A percentile compares a stretch with the other conserved stretches of the same genome.
Evolutionary conservation across 2,888 invertebrate genomes (phyloP).

Genomic region (Cryptocephalus primarius): DNA sequence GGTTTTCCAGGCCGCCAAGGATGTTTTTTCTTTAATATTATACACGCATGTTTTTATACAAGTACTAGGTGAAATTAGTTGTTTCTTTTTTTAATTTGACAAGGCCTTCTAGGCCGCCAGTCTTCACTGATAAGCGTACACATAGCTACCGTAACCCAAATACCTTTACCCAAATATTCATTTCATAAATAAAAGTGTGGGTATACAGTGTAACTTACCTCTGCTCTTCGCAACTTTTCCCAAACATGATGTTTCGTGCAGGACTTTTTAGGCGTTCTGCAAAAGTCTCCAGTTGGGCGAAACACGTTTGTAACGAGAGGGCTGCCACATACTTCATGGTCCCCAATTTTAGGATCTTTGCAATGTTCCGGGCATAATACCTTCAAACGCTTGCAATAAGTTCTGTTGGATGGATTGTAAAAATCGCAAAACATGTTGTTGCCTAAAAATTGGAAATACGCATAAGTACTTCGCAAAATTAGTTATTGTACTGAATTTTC

Average conservation of each 20-base stretch:
- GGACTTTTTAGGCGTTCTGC: conserved; percentile 76
- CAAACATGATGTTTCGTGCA: conserved; percentile 89
- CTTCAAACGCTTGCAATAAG: conserved; percentile 90
- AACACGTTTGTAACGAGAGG: conserved; percentile 81
- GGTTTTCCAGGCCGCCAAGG: too few relatives aligned
- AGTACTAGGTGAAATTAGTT: too few relatives aligned
- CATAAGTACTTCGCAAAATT: too few relatives aligned
- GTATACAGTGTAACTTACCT: conserved; percentile 44
- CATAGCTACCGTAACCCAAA: too few relatives aligned
- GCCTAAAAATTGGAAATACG: conserved; percentile 24
- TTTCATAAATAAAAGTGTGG: too few relatives aligned
- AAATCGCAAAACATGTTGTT: conserved; percentile 98
- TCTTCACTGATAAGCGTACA: too few relatives aligned
- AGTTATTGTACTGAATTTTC: too few relatives aligned
- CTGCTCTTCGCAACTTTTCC: conserved; percentile 89
- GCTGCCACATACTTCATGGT: conserved; percentile 86
- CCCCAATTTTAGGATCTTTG: conserved; percentile 83
- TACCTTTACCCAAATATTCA: too few relatives aligned
- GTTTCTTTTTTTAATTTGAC: too few relatives aligned
- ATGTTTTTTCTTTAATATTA: too few relatives aligned
- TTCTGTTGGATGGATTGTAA: conserved; percentile 76
- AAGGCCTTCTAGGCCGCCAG: too few relatives aligned
- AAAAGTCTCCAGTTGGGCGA: conserved; percentile 75
- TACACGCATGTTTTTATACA: too few relatives aligned
- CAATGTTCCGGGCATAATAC: conserved; percentile 97